These are phyloP conservation scores for Pyrrhia umbra DNA, from an alignment of 2,888 invertebrate genomes.

Conservation along the genomic window DNA sequence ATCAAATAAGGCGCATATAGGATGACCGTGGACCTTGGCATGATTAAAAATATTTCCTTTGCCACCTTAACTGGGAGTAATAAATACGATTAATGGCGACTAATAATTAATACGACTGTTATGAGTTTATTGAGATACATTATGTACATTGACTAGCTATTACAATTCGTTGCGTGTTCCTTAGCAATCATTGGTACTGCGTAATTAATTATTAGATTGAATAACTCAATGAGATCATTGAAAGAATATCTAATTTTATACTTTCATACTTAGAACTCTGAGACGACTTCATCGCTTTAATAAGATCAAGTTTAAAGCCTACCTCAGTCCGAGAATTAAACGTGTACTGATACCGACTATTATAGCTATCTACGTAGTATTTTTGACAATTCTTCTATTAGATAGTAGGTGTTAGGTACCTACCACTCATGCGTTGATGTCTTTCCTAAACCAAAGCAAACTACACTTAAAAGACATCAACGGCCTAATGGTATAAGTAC, in stretches of 20 bases:
- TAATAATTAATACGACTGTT: too few relatives aligned
- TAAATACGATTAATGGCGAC: conserved; percentile 41
- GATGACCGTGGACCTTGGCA: conserved; percentile 52
- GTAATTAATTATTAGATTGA: neutral
- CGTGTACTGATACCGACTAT: too few relatives aligned
- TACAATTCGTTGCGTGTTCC: conserved; percentile 15
- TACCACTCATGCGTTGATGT: conserved; percentile 76
- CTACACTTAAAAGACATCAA: conserved; percentile 80
- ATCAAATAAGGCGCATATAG: conserved; percentile 44
- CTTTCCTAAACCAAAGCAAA: conserved; percentile 71
- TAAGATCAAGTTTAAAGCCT: neutral
- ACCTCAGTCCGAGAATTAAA: neutral
- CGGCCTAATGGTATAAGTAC: conserved; percentile 54
- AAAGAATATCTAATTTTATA: neutral
- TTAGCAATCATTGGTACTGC: neutral
- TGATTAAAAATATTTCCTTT: conserved; percentile 48
- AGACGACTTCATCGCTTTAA: too few relatives aligned
- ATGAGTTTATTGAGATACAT: conserved; percentile 2
- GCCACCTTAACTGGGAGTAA: conserved; percentile 32
- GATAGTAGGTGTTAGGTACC: neutral
- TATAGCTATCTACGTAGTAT: neutral
- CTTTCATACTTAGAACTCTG: too few relatives aligned
- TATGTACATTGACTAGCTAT: neutral
- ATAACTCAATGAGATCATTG: neutral
- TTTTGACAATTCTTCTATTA: too few relatives aligned